Base-by-base conservation (phyloP, 2,888 invertebrate genomes). In the Geotrupes spiniger region DNA sequence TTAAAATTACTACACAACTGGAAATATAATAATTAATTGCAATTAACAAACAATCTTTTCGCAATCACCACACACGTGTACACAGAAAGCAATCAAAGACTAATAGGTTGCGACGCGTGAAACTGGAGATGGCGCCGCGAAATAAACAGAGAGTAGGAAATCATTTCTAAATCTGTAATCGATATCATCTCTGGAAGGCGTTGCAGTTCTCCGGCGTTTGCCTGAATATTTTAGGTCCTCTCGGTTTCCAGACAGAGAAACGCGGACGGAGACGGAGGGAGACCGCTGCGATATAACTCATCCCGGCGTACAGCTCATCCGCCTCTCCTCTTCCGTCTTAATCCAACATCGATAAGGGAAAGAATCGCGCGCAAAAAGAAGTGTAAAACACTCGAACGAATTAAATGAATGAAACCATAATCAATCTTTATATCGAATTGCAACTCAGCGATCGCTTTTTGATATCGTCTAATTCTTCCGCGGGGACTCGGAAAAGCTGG, bases 351-450 rank as follows among this genome's bases (percentile, higher is more conserved):
- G 33, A 33, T 33, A 33, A 33, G 15, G 11, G 14, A 33, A 6
- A 15, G 15, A 15, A 5, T 12, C 12, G 10, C 29, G 29, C 29
- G 10, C 8, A 45, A 45, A 45, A 43, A 48, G 42, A 48, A 42
- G 42, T 49, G 49, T 41, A 49, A 49, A 49, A 45, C 49, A 49
- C 45, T 45, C 45, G 39, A 36, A 46, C 45, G 45, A 49, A 49
- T 49, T 49, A 49, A 49, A 48, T 48, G 49, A 45, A 44, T 49
- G 49, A 45, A 45, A 44, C 45, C 40, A 45, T 49, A 49, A 49
- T 49, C 49, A 49, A 49, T 49, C 49, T 49, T 38, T 49, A 38
- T 31, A 33, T 27, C 33, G 38, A 21, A 46, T 46, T 46, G 46
- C 39, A 39, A 21, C 31, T 11, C 46, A 11, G 12, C 33, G 46